Base-by-base conservation (phyloP, 2,888 invertebrate species). In the Sinopyrophorus schimmeli region DNA sequence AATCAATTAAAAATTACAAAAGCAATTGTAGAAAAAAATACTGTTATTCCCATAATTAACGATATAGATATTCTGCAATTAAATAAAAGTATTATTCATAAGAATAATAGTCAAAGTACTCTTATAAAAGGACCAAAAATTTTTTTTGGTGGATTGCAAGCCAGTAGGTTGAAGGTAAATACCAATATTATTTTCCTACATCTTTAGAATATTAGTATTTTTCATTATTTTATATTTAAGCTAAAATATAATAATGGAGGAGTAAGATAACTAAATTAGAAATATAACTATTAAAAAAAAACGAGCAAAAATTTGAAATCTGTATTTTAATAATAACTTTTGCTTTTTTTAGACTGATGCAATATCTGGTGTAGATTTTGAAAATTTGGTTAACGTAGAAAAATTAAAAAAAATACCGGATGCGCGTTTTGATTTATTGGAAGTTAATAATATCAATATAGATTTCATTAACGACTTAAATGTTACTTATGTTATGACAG, bases 101-200 rank as follows among this genome's bases (percentile, higher is more conserved):
- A 61, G 54, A 42, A 62, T 42, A 23, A 54, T 14, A 43, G 63
- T 6, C 37, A 59, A 26, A 47, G 56, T 14, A 41, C 37, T 10
- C 28, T 52, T 2, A 65, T 70, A 24, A 60, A 32, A 32, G 70
- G 71, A n/a, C 54, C 46, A 11, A 71, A 71, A 47, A 60, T 58
- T 2, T 70, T 71, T 50, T 66, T 59, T 46, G 59, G 55, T 9
- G 70, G 69, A n/a, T 47, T 71, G 3, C 59, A 69, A 60, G 57
- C 66, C 3, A 50, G 65, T 11, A 54, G 34, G 44, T 48, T 70
- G 20, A 40, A 61, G 7, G 69, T 69, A 58, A 55, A 60, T 55
- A 26, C 32, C 27, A 2, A 20, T 20, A 27, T n/a, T 18, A 9
- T 6, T n/a, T n/a, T n/a, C n/a, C n/a, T n/a, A n/a, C n/a, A n/a